These are phyloP conservation scores for Chromobotia macracanthus DNA, from an alignment of 2,797 vertebrate species.

Conservation along the genomic window DNA sequence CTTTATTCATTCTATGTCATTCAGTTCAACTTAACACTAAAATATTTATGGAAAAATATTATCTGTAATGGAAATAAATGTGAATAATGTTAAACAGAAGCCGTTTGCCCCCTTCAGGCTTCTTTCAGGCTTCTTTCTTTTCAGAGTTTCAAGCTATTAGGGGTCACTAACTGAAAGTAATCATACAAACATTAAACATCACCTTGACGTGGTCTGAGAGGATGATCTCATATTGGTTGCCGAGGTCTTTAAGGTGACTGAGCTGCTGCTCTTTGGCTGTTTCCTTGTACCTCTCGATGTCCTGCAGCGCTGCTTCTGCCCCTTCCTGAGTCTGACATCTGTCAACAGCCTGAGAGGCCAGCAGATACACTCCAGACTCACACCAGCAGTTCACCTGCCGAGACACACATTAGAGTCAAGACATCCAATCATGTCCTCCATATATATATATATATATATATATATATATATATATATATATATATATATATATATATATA, in stretches of 20 bases:
- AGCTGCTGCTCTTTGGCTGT: constrained; percentile 84
- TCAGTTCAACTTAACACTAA: too few species aligned
- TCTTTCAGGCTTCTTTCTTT: too few species aligned
- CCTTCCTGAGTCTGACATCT: constrained; percentile 97
- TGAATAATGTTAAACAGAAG: neutral
- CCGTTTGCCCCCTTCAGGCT: too few species aligned
- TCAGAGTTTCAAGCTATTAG: neutral
- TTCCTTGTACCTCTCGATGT: constrained; percentile 87
- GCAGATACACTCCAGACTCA: constrained; percentile 91
- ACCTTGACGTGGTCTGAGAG: constrained; percentile 89
- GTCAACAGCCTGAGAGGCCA: constrained; percentile 95
- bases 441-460: too few species aligned
- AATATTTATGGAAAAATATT: too few species aligned
- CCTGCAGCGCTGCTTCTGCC: constrained; percentile 86
- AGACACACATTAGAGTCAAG: constrained; percentile 14
- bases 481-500: too few species aligned
- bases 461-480: too few species aligned
- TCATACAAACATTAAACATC: constrained; percentile 8
- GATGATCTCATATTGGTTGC: constrained; percentile 87
- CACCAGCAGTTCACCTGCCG: constrained; percentile 92
- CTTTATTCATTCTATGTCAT: too few species aligned
- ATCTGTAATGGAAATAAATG: neutral
- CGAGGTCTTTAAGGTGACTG: constrained; percentile 84
- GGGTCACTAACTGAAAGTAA: neutral
- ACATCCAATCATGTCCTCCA: neutral